These are phyloP conservation scores for Ennomos quercinarius DNA, from an alignment of 2,888 invertebrate genomes.

Conservation along the genomic window DNA sequence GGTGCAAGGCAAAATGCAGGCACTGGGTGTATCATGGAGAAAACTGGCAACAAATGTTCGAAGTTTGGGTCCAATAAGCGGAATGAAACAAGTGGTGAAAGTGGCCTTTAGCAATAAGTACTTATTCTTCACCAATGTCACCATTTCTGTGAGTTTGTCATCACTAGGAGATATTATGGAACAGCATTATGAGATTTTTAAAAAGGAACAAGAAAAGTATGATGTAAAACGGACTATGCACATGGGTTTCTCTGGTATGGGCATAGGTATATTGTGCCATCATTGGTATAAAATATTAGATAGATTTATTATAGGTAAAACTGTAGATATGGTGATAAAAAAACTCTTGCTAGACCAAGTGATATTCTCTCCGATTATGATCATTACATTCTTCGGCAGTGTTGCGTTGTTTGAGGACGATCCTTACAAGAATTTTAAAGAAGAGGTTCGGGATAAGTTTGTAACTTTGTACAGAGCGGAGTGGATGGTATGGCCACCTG, in stretches of 20 bases:
- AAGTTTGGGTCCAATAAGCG: slow-evolving; percentile 47
- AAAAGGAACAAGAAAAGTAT: slow-evolving; percentile 86
- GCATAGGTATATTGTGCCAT: slow-evolving; percentile 93
- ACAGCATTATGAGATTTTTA: slow-evolving; percentile 92
- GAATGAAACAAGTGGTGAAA: slow-evolving; percentile 57
- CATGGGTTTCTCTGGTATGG: slow-evolving; percentile 92
- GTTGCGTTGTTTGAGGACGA: slow-evolving; percentile 90
- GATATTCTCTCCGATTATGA: slow-evolving; percentile 93
- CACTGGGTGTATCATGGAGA: slow-evolving; percentile 65
- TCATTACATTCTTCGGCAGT: slow-evolving; percentile 92
- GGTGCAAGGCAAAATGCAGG: slow-evolving; percentile 43
- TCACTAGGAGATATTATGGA: slow-evolving; percentile 92
- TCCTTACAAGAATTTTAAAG: slow-evolving; percentile 86
- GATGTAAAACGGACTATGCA: slow-evolving; percentile 88
- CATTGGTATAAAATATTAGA: slow-evolving; percentile 95
- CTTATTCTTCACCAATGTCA: slow-evolving; percentile 92
- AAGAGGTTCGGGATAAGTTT: slow-evolving; percentile 91
- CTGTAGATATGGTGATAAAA: slow-evolving; percentile 88
- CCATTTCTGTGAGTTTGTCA: slow-evolving; percentile 91
- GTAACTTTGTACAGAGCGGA: slow-evolving; percentile 93
- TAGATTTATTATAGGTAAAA: slow-evolving; percentile 89
- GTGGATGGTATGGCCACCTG: slow-evolving; percentile 97
- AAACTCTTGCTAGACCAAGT: slow-evolving; percentile 95
- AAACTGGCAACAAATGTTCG: slow-evolving; percentile 60
- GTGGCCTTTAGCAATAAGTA: slow-evolving; percentile 88